Conservation (phyloP, 1,140 invertebrate genomes). For the Bombus ignitus region DNA sequence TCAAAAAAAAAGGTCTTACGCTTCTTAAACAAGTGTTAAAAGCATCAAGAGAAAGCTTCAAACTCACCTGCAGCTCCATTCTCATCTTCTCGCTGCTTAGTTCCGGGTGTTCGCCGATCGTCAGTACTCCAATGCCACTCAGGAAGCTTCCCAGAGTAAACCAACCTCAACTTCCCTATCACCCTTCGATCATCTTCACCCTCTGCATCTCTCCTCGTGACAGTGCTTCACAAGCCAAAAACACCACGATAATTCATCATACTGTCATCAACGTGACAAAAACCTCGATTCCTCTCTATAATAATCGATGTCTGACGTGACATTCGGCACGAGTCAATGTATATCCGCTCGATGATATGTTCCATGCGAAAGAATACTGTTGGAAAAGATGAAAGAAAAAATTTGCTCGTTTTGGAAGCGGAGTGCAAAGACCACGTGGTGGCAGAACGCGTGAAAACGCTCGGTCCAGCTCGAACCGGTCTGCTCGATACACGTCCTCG, state of each 20-base stretch:
- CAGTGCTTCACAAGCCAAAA: constrained; percentile 10
- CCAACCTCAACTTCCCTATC: not conserved
- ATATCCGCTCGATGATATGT: not conserved
- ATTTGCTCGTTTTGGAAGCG: not conserved
- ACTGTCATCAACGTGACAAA: not conserved
- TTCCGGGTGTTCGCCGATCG: not conserved
- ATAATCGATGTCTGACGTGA: not conserved
- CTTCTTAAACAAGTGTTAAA: too few species aligned
- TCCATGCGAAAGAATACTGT: not conserved
- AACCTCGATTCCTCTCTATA: not conserved
- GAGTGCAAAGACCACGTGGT: constrained; percentile 56
- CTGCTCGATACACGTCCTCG: constrained; percentile 58
- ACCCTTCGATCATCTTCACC: constrained; percentile 45
- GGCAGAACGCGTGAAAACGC: constrained; percentile 32
- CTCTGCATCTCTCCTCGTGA: not conserved
- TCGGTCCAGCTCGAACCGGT: constrained; percentile 27
- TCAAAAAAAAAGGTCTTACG: not conserved
- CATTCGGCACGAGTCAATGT: not conserved
- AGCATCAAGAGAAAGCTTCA: not conserved
- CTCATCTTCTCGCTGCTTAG: constrained; percentile 46
- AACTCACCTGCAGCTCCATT: constrained; percentile 60
- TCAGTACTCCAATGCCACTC: too few species aligned
- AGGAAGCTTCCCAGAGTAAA: not conserved
- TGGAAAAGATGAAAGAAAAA: not conserved
- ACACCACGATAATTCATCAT: constrained; percentile 27